Evolutionary conservation across 2,888 invertebrate species (phyloP).

Genomic region (Magallana nippona): DNA sequence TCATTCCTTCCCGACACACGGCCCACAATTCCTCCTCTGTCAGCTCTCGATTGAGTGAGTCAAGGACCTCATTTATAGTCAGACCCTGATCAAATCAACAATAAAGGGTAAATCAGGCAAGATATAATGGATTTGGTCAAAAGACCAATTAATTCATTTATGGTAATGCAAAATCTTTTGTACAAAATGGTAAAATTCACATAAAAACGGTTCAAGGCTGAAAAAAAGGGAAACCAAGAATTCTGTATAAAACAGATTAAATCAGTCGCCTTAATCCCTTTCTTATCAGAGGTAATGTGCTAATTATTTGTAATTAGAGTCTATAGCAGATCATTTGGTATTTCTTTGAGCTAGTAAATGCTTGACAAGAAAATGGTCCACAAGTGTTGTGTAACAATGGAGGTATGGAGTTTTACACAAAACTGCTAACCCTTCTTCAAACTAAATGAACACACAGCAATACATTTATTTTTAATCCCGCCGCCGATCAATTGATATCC

Average conservation of each 20-base stretch:
- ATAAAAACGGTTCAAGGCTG: too few relatives aligned
- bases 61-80: slow-evolving; percentile 69
- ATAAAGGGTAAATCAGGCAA: not conserved
- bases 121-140: not conserved
- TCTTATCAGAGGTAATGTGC: too few relatives aligned
- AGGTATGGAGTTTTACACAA: not conserved
- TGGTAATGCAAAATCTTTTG: too few relatives aligned
- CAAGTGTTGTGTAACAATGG: not conserved
- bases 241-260: too few relatives aligned
- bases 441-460: not conserved
- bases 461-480: not conserved
- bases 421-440: not conserved
- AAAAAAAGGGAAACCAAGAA: too few relatives aligned
- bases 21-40: slow-evolving; percentile 77
- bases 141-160: too few relatives aligned
- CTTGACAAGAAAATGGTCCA: not conserved
- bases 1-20: slow-evolving; percentile 73
- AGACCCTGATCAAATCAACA: slow-evolving; percentile 59
- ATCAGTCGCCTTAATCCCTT: too few relatives aligned
- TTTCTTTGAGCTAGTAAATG: too few relatives aligned
- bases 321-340: too few relatives aligned
- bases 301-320: too few relatives aligned
- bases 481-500: not conserved
- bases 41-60: slow-evolving; percentile 67
- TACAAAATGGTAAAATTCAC: too few relatives aligned